Evolutionary conservation across 1,140 invertebrate species (phyloP), one percentile per base, ranked within the genome.

Genomic region (Aplysia californica): DNA sequence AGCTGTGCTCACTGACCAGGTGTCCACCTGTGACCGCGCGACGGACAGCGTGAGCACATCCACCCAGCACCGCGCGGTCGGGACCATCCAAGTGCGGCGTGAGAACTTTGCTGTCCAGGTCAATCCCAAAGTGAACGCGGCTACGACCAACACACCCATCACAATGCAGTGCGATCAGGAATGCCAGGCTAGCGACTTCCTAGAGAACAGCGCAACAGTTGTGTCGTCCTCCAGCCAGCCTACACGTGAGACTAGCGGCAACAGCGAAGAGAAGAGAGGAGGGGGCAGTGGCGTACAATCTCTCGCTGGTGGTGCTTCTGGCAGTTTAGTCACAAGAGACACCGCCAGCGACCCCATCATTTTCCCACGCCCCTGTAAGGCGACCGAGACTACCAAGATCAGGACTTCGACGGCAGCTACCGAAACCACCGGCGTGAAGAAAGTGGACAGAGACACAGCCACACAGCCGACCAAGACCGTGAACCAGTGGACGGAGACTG

Each of bases 401-500:
- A 66, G 50, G 50, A 65, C 39, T 21, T 18, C 50, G 29, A 33
- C 72, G 23, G 41, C 72, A n/a, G 26, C 61, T 18, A 65, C 72
- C 1, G 78, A 76, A 50, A 79, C 78, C 0, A 6, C 26, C 1
- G 0, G 4, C 0, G 58, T 55, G 18, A 72, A 58, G 44, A 35
- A 18, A 41, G 75, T 56, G 59, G 84, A 86, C 44, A 84, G 83
- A 66, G 85, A 87, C 70, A 87, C 85, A 0, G 61, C 72, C 3
- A 87, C 86, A 5, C 31, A 41, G 26, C 50, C 56, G 0, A 64
- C 70, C 20, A 64, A 80, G 26, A 77, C 50, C 18, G 56, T 78
- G 15, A 85, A 87, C 31, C 75, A 82, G 26, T 87, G 86, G 86
- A 86, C 86, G 10, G 72, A 73, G 38, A 87, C 86, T 5, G 36